These are phyloP conservation scores for Melanotaenia boesemani DNA, from an alignment of 2,797 vertebrate genomes.

Conservation along the genomic window DNA sequence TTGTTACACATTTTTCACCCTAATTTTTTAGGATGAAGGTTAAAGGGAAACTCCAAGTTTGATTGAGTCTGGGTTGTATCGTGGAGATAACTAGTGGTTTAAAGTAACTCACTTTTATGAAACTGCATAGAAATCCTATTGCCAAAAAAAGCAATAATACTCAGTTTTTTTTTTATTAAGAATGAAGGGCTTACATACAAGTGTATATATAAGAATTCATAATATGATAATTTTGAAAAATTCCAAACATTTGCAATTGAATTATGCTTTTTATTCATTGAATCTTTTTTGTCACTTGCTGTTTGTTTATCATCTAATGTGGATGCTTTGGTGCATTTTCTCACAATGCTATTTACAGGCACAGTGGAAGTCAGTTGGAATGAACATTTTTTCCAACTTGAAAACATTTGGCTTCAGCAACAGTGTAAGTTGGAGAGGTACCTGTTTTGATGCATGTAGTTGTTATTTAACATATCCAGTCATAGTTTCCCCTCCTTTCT, in stretches of 20 bases:
- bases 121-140: neutral
- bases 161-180: too few species aligned
- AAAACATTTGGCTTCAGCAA: conserved; percentile 4
- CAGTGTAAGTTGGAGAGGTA: conserved; percentile 12
- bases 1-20: neutral
- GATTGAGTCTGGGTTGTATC: neutral
- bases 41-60: neutral
- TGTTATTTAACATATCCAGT: neutral
- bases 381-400: conserved; percentile 2
- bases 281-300: neutral
- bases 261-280: too few species aligned
- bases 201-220: too few species aligned
- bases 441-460: neutral
- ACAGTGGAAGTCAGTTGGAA: conserved; percentile 20
- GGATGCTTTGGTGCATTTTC: conserved; percentile 10
- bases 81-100: neutral
- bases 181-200: too few species aligned
- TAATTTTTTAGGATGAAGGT: neutral
- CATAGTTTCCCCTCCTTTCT: conserved; percentile 4
- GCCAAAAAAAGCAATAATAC: neutral
- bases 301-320: neutral
- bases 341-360: conserved; percentile 11
- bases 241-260: too few species aligned
- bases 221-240: too few species aligned
- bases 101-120: neutral